A percentile compares a stretch with the other conserved stretches of the same genome.
These are phyloP conservation scores for Cosmorhoe ocellata DNA, from an alignment of 2,888 invertebrate species.

Conservation along the genomic window DNA sequence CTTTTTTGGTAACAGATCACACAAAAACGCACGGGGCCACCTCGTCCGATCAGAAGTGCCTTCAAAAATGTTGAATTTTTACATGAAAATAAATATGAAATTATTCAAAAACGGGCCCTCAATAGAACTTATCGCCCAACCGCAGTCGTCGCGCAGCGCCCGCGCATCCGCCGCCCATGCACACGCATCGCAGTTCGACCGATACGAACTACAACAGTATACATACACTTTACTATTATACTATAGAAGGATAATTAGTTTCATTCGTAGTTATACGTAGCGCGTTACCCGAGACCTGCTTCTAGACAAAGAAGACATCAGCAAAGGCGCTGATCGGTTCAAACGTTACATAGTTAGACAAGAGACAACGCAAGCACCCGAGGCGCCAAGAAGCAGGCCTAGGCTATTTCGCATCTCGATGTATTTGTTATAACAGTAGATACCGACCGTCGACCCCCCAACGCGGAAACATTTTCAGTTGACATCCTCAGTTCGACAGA, in stretches of 20 bases:
- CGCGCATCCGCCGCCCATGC: conserved; percentile 55
- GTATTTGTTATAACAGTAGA: conserved; percentile 81
- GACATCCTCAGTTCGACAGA: conserved; percentile 73
- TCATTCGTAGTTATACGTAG: conserved; percentile 81
- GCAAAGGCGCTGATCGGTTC: background rate
- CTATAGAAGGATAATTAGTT: conserved; percentile 82
- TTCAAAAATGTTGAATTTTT: conserved; percentile 93
- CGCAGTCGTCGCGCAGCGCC: conserved; percentile 77
- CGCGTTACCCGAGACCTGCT: conserved; percentile 54
- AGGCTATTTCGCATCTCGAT: conserved; percentile 62
- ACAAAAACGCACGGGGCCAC: conserved; percentile 91
- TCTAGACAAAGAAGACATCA: conserved; percentile 17
- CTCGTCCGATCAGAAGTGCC: conserved; percentile 98
- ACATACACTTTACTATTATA: conserved; percentile 77
- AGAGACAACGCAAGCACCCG: background rate
- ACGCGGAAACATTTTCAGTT: conserved; percentile 66
- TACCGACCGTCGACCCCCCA: conserved; percentile 67
- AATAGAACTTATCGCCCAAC: conserved; percentile 91
- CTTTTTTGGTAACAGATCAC: conserved; percentile 59
- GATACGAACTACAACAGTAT: conserved; percentile 71
- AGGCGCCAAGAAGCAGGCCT: conserved; percentile 40
- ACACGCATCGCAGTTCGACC: conserved; percentile 60
- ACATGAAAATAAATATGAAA: conserved; percentile 87
- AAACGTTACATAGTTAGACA: conserved; percentile 7
- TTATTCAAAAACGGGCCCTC: conserved; percentile 91